These are phyloP conservation scores for Mormyrus hasselquistii DNA, from an alignment of 2,797 vertebrate genomes.

Conservation along the genomic window DNA sequence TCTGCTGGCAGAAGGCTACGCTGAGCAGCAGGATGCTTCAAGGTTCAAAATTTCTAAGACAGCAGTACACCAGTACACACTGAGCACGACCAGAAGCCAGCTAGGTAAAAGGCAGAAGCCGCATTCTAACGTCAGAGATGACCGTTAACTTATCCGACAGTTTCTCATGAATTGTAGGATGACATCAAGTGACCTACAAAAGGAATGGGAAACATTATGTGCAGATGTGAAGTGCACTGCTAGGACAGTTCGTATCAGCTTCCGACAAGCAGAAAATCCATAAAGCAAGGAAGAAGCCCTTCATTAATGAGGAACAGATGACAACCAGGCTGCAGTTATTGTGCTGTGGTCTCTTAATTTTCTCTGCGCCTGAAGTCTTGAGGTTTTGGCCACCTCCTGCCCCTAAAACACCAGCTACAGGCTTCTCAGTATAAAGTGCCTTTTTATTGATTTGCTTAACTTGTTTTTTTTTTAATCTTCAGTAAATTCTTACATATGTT, in stretches of 20 bases:
- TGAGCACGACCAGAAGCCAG: not conserved
- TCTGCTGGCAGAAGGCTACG: not conserved
- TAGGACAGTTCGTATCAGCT: not conserved
- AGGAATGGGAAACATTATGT: not conserved
- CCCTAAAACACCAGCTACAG: not conserved
- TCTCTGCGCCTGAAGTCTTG: not conserved
- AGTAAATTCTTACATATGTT: not conserved
- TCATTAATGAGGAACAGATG: not conserved
- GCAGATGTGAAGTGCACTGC: not conserved
- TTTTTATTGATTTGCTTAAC: not conserved
- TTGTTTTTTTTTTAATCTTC: not conserved
- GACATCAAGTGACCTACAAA: not conserved
- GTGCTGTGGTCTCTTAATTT: not conserved
- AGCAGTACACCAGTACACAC: no score
- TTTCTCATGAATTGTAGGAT: not conserved
- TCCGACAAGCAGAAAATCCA: not conserved
- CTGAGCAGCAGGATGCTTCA: not conserved
- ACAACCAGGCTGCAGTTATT: not conserved
- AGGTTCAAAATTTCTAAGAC: not conserved
- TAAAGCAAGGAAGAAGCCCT: not conserved
- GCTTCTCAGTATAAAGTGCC: not conserved
- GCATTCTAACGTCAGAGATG: not conserved
- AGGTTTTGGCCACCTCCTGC: not conserved
- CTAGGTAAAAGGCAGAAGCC: not conserved
- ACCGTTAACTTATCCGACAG: not conserved